Conservation (phyloP, 2,797 vertebrate genomes). For the Remorina albescens region DNA sequence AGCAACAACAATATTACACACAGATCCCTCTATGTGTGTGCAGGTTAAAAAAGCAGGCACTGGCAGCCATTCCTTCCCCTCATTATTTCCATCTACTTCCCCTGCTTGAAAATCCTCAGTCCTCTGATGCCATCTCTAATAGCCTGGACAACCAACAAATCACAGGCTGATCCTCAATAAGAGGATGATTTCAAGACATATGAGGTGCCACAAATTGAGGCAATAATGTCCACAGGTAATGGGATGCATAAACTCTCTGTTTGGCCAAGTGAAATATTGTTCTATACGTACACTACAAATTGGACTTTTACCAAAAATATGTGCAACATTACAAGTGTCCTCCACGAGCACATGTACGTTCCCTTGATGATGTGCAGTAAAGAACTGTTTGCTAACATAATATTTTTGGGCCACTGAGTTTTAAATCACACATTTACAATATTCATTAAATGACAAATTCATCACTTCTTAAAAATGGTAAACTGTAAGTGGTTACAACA, state of each 20-base stretch:
- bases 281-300: conserved; percentile 13
- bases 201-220: conserved; percentile 31
- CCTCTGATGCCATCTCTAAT: conserved; percentile 75
- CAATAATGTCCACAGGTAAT: conserved; percentile 38
- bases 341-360: conserved; percentile 14
- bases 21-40: conserved; percentile 72
- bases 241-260: conserved; percentile 21
- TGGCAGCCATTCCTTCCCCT: conserved; percentile 72
- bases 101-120: conserved; percentile 68
- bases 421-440: neutral
- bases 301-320: conserved; percentile 33
- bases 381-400: neutral
- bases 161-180: conserved; percentile 63
- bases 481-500: neutral
- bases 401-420: conserved; percentile 8
- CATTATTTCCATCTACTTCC: conserved; percentile 79
- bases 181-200: conserved; percentile 59
- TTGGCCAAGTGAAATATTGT: conserved; percentile 47
- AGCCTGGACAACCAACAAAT: conserved; percentile 78
- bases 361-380: conserved; percentile 18
- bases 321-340: conserved; percentile 26
- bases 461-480: neutral
- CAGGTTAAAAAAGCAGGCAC: conserved; percentile 65
- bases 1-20: conserved; percentile 79
- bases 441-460: neutral